Base-by-base conservation (phyloP, 2,113 vertebrate species). In the Entelurus aequoreus region DNA sequence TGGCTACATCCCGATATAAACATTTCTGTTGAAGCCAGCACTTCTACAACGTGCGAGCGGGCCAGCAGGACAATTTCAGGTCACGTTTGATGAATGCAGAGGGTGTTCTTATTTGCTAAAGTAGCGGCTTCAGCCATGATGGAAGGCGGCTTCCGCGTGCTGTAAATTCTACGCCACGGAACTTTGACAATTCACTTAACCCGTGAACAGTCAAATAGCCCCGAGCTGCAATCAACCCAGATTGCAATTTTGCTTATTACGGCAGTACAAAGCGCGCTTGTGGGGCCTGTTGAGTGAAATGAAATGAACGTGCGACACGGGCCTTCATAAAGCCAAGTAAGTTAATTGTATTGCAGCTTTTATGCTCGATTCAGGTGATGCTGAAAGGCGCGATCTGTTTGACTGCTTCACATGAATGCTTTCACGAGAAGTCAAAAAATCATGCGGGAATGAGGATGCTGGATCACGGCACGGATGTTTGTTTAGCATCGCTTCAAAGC, bases 1-100 rank as follows among this genome's bases (percentile, higher is more conserved):
- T 49, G 19, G 54, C 46, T 57, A 1, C 35, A 57, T 11, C 62
- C 63, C 72, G 38, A 38, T 14, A 54, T 37, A 54, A 6, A 36
- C 35, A 40, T 58, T 57, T 60, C 35, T 65, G 57, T 54, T 9
- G 12, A 66, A 8, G 54, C 11, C 6, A 54, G 44, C 36, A 56
- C 55, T 16, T 68, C 65, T 62, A 51, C 63, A 68, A 50, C 37
- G 14, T 69, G 62, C 70, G 63, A 73, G 71, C 61, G 71, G 56
- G 60, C 64, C 58, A 46, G 60, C 66, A 0, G 52, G 81, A 84
- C 83, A 77, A 85, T 77, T 85, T 87, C 66, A 77, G 82, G 82
- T 86, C 79, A 82, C 60, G 16, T 73, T 74, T 81, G 85, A 87
- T 85, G 61, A 82, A 88, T 82, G 80, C 61, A 57, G 57, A 65